Percentiles rank a stretch among this genome's conserved stretches.
These are phyloP conservation scores for Caenorhabditis sp. DNA, from an alignment of 2,888 invertebrate species.

Conservation along the genomic window DNA sequence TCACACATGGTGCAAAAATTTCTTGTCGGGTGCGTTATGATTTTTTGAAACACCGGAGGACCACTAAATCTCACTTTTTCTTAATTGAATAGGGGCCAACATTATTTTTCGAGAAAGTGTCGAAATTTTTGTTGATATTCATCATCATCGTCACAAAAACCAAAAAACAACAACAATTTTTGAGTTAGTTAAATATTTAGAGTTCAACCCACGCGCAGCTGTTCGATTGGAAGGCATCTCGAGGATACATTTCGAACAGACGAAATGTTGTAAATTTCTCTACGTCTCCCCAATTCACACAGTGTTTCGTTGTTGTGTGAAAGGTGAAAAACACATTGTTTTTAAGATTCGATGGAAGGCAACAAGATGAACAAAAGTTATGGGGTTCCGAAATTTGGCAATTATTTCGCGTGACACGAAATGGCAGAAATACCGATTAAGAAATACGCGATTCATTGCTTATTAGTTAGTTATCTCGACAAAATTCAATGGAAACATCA, in stretches of 20 bases:
- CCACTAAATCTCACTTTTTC: no score
- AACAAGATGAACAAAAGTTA: neutral
- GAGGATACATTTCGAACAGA: neutral
- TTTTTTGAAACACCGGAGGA: no score
- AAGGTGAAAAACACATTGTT: neutral
- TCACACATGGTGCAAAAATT: no score
- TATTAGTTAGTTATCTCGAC: no score
- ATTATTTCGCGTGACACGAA: neutral
- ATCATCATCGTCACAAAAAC: neutral
- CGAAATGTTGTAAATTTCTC: neutral
- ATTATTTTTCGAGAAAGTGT: neutral
- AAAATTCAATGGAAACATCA: neutral
- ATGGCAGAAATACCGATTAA: no score
- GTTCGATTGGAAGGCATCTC: neutral
- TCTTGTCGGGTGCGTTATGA: no score
- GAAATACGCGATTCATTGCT: no score
- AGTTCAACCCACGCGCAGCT: slow-evolving; percentile 1
- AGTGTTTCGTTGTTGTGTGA: neutral
- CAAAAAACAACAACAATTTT: neutral
- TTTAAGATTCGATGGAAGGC: neutral
- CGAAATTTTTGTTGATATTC: neutral
- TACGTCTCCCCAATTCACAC: neutral
- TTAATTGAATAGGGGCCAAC: no score
- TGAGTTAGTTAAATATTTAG: neutral
- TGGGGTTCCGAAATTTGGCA: neutral